Evolutionary conservation across 2,113 vertebrate genomes (phyloP), one percentile per base, ranked within the genome.

Genomic region (Dendrocopos noguchii): DNA sequence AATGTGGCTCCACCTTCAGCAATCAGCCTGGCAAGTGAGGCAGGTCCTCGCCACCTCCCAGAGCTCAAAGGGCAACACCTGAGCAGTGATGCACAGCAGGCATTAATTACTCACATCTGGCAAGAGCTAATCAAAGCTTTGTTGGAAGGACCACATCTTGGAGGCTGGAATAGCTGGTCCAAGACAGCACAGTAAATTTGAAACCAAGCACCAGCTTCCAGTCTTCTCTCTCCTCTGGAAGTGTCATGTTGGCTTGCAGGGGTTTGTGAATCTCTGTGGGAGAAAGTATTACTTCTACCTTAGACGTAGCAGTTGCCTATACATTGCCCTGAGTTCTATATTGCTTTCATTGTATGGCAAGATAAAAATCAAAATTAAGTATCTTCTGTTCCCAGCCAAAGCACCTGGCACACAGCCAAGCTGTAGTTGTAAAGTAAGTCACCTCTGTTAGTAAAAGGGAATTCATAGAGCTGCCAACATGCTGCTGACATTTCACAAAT

Each of bases 401-500:
- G 66, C 39, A 53, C 21, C 34, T 82, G 80, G 55, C 66, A 50
- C 59, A 52, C 14, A 63, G 67, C 55, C 86, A 66, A 50, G 20
- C 27, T 15, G 22, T 9, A 36, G 85, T 2, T 68, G 73, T 61
- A 59, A 57, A 89, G 18, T 64, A 50, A 94, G 83, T 61, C 80
- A 92, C 80, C 59, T 83, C 73, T 77, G 34, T 46, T 39, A 57
- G 59, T 13, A 65, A 86, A 95, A 71, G 36, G 42, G n/a, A 77
- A 68, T 31, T 79, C 66, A 39, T 22, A 12, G 31, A 73, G 67
- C 70, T 75, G 57, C 88, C 11, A 4, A 18, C 68, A 57, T 12
- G 31, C 36, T 36, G 65, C 68, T 91, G 86, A 53, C 92, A 93
- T 88, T 92, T 84, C 81, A 65, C 77, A 92, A 90, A 20, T 25